Conservation (phyloP, 2,113 vertebrate species). For the Eulemur macaco region DNA sequence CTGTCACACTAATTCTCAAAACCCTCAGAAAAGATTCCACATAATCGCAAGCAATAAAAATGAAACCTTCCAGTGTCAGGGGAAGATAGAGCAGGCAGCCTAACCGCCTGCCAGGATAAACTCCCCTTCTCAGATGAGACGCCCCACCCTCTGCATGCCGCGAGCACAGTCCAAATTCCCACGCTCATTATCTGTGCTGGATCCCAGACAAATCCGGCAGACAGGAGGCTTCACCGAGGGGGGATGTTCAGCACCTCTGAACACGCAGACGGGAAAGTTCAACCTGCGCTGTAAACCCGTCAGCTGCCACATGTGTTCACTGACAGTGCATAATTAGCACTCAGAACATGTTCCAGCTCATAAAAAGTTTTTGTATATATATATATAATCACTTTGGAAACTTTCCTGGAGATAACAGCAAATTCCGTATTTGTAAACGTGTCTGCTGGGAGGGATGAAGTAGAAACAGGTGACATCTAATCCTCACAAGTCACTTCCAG, state of each 20-base stretch:
- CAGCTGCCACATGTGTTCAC: slow-evolving; percentile 42
- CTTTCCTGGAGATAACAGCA: background rate
- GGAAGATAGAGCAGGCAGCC: background rate
- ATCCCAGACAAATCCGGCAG: accelerated
- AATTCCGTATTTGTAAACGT: background rate
- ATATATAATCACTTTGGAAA: background rate
- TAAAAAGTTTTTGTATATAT: background rate
- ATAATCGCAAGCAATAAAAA: background rate
- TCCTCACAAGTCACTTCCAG: background rate
- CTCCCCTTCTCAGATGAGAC: background rate
- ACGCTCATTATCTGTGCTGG: background rate
- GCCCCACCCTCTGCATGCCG: background rate
- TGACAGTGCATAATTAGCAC: slow-evolving; percentile 62
- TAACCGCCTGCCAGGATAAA: background rate
- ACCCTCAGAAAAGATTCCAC: background rate
- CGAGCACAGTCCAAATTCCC: background rate
- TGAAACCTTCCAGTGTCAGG: background rate
- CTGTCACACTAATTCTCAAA: background rate
- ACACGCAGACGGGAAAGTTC: background rate
- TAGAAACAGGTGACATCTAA: background rate
- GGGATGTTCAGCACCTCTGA: background rate
- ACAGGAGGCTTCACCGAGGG: background rate
- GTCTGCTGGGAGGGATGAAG: background rate
- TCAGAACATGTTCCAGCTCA: slow-evolving; percentile 21
- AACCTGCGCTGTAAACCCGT: slow-evolving; percentile 23